Conservation (phyloP, 2,888 invertebrate genomes). For the Bugula neritina region DNA sequence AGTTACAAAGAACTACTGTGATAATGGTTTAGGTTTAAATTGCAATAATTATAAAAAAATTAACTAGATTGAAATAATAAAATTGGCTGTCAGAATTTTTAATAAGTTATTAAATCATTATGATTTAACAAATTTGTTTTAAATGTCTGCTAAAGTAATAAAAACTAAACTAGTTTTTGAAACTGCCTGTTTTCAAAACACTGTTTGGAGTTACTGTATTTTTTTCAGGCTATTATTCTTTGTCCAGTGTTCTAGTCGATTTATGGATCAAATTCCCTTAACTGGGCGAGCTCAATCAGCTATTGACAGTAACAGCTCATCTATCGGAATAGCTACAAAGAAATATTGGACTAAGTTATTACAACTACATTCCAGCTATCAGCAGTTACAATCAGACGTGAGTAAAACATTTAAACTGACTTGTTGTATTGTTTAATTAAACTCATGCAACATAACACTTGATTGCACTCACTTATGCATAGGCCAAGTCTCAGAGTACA, state of each 20-base stretch:
- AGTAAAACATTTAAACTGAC: constrained; percentile 18
- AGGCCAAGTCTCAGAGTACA: background rate
- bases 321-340: constrained; percentile 47
- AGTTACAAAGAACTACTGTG: too few species aligned
- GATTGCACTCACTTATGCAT: background rate
- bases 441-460: background rate
- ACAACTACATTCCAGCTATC: constrained; percentile 38
- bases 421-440: background rate
- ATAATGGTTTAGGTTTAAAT: too few species aligned
- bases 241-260: constrained; percentile 39
- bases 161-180: too few species aligned
- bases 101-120: too few species aligned
- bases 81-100: too few species aligned
- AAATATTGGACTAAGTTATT: constrained; percentile 48
- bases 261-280: constrained; percentile 35
- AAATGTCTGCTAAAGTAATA: too few species aligned
- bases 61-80: too few species aligned
- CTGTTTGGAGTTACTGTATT: too few species aligned
- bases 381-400: constrained; percentile 46
- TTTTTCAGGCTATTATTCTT: constrained; percentile 41
- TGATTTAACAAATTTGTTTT: too few species aligned
- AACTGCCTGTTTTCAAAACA: too few species aligned
- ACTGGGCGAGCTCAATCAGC: constrained; percentile 32
- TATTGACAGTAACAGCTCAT: constrained; percentile 35
- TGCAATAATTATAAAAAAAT: too few species aligned